phyloP scores from a whole-genome alignment of 2,888 invertebrate species.

The Machimus rusticus region DNA sequence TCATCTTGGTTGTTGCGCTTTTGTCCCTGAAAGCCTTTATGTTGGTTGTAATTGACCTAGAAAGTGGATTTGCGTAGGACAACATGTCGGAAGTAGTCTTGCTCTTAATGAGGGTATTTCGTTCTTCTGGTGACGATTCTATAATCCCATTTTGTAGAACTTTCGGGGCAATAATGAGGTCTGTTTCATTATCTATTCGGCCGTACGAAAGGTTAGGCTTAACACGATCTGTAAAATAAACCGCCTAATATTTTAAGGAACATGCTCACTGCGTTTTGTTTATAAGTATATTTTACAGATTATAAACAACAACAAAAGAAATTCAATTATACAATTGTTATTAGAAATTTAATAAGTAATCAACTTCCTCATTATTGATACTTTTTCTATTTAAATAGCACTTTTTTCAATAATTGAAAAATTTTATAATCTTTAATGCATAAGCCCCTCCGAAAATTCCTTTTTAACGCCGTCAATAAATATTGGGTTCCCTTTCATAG shows the following conservation, averaged over 20 bases:
- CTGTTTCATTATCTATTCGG: slow-evolving; percentile 68
- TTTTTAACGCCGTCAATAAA: too few relatives aligned
- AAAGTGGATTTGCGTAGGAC: background rate
- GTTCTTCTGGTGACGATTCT: slow-evolving; percentile 53
- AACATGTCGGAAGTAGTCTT: slow-evolving; percentile 8
- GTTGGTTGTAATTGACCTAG: slow-evolving; percentile 43
- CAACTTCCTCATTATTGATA: too few relatives aligned
- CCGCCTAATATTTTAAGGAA: background rate
- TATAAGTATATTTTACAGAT: background rate
- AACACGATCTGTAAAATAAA: slow-evolving; percentile 63
- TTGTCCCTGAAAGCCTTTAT: slow-evolving; percentile 53
- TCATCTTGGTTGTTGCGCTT: slow-evolving; percentile 51
- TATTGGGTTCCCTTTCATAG: too few relatives aligned
- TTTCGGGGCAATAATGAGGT: slow-evolving; percentile 63
- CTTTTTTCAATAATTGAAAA: too few relatives aligned
- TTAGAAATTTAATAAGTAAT: too few relatives aligned
- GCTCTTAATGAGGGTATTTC: background rate
- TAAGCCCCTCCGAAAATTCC: too few relatives aligned
- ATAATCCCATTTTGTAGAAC: slow-evolving; percentile 49
- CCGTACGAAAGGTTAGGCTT: slow-evolving; percentile 66
- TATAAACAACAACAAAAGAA: too few relatives aligned
- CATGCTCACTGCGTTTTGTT: background rate
- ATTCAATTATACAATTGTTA: too few relatives aligned
- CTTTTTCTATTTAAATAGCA: too few relatives aligned
- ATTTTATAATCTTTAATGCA: too few relatives aligned